A percentile compares a stretch with the other conserved stretches of the same genome.
Evolutionary conservation across 2,888 invertebrate species (phyloP).

Genomic region (Drosophila imparisetae): DNA sequence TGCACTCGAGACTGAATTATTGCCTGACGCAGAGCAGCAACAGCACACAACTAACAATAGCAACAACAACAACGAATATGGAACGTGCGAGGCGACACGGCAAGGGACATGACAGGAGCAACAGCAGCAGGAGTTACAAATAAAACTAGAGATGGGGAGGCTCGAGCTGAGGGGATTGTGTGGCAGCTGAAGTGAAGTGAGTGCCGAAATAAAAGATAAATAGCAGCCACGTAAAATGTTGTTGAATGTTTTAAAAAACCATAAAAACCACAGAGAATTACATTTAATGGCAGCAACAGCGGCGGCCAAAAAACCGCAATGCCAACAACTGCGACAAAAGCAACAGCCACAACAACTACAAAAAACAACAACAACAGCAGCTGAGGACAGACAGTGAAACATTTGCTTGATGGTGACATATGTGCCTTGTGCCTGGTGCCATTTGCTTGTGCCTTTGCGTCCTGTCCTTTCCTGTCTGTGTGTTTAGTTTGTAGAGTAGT

Average conservation of each 20-base stretch:
- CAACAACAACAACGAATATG: slow-evolving; percentile 21
- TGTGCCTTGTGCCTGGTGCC: slow-evolving; percentile 26
- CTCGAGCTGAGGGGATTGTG: background rate
- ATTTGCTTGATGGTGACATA: slow-evolving; percentile 49
- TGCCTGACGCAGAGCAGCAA: slow-evolving; percentile 65
- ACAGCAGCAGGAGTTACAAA: slow-evolving; percentile 1
- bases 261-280: slow-evolving; percentile 81
- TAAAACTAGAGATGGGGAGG: background rate
- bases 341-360: slow-evolving; percentile 30
- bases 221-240: slow-evolving; percentile 81
- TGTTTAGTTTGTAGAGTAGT: slow-evolving; percentile 33
- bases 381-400: slow-evolving; percentile 29
- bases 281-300: slow-evolving; percentile 73
- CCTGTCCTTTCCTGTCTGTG: slow-evolving; percentile 20
- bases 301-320: slow-evolving; percentile 59
- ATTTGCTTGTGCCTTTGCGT: slow-evolving; percentile 11
- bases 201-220: slow-evolving; percentile 78
- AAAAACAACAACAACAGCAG: slow-evolving; percentile 1
- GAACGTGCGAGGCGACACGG: slow-evolving; percentile 57
- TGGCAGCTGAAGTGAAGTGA: slow-evolving; percentile 42
- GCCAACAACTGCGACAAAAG: slow-evolving; percentile 61
- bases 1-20: slow-evolving; percentile 81
- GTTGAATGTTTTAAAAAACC: slow-evolving; percentile 81
- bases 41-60: slow-evolving; percentile 39
- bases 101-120: slow-evolving; percentile 40